phyloP scores from a whole-genome alignment of 2,888 invertebrate genomes.

The Alentia gelatinosa region DNA sequence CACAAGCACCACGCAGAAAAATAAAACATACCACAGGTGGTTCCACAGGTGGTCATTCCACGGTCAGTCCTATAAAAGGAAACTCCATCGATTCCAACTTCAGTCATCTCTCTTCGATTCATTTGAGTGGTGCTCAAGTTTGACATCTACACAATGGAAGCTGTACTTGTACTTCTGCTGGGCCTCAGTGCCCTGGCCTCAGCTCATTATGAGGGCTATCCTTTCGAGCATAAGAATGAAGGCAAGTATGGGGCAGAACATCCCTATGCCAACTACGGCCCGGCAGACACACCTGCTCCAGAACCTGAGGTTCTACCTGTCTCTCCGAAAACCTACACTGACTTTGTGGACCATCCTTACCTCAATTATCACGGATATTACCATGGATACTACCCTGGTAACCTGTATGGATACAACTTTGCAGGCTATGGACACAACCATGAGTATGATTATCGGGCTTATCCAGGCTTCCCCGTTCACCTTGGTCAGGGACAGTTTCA shows the following conservation, averaged over 20 bases:
- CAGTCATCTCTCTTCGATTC: too few species aligned
- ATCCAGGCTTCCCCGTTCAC: background rate
- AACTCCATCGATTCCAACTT: too few species aligned
- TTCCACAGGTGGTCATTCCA: too few species aligned
- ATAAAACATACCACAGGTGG: too few species aligned
- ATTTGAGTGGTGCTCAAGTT: too few species aligned
- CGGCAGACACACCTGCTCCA: background rate
- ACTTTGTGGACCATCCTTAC: background rate
- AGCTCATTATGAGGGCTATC: background rate
- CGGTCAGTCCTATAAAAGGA: too few species aligned
- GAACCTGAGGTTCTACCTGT: background rate
- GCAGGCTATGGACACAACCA: background rate
- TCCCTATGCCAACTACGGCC: background rate
- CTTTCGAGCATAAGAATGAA: background rate
- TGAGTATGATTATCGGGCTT: background rate
- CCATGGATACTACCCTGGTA: background rate
- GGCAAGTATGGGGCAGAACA: background rate
- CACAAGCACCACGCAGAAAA: too few species aligned
- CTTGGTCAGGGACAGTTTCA: background rate
- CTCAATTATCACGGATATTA: background rate
- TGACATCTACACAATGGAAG: background rate
- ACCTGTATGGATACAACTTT: background rate
- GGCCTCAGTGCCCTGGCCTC: constrained; percentile 21
- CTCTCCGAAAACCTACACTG: background rate
- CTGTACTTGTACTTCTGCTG: background rate